Evolutionary conservation across 2,797 vertebrate species (phyloP).

Genomic region (Pseudochaenichthys georgianus): DNA sequence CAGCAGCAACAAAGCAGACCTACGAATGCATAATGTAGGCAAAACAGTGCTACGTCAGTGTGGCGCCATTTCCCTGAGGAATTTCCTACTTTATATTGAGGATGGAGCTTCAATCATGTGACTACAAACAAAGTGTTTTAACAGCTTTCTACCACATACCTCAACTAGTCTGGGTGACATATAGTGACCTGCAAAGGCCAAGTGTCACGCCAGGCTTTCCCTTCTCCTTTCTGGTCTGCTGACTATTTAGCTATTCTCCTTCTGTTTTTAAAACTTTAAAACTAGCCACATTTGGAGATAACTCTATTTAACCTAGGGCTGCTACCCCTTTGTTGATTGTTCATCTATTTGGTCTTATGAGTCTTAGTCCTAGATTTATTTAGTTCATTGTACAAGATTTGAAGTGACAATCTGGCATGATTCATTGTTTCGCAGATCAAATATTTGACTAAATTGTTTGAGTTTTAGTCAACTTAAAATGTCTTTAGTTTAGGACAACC

Average conservation of each 20-base stretch:
- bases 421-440: too few relatives aligned
- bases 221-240: neutral
- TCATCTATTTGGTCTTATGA: too few relatives aligned
- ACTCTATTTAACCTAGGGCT: neutral
- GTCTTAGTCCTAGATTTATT: too few relatives aligned
- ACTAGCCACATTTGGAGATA: neutral
- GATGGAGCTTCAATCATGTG: constrained; percentile 22
- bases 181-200: constrained; percentile 23
- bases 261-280: constrained; percentile 14
- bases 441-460: too few relatives aligned
- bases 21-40: constrained; percentile 18
- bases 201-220: constrained; percentile 4
- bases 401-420: too few relatives aligned
- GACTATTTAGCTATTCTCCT: neutral
- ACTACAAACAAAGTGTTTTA: constrained; percentile 28
- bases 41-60: constrained; percentile 8
- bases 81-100: constrained; percentile 24
- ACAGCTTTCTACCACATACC: constrained; percentile 32
- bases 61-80: constrained; percentile 20
- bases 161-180: constrained; percentile 7
- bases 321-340: too few relatives aligned
- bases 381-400: too few relatives aligned
- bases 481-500: too few relatives aligned
- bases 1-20: constrained; percentile 9
- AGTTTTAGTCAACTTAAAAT: too few relatives aligned